phyloP scores from a whole-genome alignment of 1,140 invertebrate genomes.

The Coenobita brevimanus region DNA sequence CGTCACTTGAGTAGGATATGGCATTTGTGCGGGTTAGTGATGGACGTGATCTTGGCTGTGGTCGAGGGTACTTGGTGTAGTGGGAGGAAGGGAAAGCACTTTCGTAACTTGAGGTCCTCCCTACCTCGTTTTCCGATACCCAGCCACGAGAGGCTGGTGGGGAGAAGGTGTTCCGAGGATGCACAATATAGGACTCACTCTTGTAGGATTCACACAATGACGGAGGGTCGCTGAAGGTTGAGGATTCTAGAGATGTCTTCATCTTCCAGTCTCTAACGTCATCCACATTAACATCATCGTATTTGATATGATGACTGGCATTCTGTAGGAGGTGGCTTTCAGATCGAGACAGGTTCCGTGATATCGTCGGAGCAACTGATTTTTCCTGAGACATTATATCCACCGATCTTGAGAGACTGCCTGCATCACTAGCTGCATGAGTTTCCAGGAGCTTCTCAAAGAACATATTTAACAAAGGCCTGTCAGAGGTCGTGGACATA shows the following conservation, averaged over 20 bases:
- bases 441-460: constrained; percentile 51
- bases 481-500: constrained; percentile 39
- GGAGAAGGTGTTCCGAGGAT: neutral
- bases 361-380: neutral
- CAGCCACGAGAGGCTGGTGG: neutral
- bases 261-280: constrained; percentile 19
- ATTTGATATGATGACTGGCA: neutral
- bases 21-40: constrained; percentile 21
- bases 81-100: neutral
- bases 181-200: neutral
- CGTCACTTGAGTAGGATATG: constrained; percentile 40
- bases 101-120: neutral
- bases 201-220: constrained; percentile 26
- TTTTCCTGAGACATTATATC: neutral
- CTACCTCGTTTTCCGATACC: constrained; percentile 39
- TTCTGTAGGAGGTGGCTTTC: neutral
- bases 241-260: constrained; percentile 23
- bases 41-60: neutral
- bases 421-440: neutral
- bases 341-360: neutral
- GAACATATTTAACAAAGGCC: constrained; percentile 40
- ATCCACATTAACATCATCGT: neutral
- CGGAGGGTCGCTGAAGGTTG: constrained; percentile 15
- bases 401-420: constrained; percentile 1
- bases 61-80: neutral